Percentiles rank a stretch among this genome's conserved stretches.
Evolutionary conservation across 1,140 invertebrate species (phyloP).

Genomic region (Armadillidium nasatum): DNA sequence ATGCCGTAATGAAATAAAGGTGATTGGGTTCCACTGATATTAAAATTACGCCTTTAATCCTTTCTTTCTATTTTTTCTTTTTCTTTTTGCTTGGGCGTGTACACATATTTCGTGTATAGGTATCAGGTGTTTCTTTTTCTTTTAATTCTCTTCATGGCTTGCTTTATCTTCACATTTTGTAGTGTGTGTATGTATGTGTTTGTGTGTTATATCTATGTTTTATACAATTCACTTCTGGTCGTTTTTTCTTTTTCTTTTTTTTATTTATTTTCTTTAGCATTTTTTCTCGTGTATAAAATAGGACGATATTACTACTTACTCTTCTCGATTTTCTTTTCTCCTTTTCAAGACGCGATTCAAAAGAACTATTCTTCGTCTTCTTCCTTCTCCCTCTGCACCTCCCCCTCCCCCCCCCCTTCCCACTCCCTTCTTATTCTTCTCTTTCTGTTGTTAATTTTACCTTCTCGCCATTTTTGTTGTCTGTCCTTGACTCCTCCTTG

Average conservation of each 20-base stretch:
- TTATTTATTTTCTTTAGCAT: too few species aligned
- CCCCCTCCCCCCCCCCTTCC: neutral
- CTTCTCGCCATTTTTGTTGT: neutral
- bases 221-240: too few species aligned
- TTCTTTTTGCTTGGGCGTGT: neutral
- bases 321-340: neutral
- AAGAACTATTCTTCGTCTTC: constrained; percentile 7
- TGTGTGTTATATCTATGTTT: too few species aligned
- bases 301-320: neutral
- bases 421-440: constrained; percentile 13
- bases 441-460: constrained; percentile 27
- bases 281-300: too few species aligned
- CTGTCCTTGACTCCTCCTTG: neutral
- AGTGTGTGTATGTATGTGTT: too few species aligned
- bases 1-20: constrained; percentile 1
- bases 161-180: too few species aligned
- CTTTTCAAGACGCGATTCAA: neutral
- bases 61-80: neutral
- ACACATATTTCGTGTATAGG: neutral
- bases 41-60: neutral
- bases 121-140: neutral
- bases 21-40: neutral
- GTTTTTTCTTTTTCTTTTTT: too few species aligned
- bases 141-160: neutral
- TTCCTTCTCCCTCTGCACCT: neutral